Evolutionary conservation across 2,888 invertebrate species (phyloP).

Genomic region (Ecdyonurus torrentis): DNA sequence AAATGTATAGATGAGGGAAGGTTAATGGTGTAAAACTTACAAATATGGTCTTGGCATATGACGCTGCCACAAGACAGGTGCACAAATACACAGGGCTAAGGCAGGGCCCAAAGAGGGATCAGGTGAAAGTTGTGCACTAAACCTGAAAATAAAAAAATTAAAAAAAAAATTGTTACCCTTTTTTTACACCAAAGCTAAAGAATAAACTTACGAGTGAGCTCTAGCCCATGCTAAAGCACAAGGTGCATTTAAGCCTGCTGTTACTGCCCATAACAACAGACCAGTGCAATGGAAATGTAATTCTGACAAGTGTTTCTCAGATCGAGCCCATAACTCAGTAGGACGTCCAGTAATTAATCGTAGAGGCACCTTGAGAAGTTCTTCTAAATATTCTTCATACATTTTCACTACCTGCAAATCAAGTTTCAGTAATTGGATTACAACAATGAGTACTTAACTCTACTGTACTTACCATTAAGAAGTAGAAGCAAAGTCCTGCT

Average conservation of each 20-base stretch:
- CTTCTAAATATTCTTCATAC: constrained; percentile 59
- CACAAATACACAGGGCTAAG: constrained; percentile 37
- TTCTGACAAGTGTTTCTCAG: constrained; percentile 24
- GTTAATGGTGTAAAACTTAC: constrained; percentile 31
- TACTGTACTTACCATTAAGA: constrained; percentile 37
- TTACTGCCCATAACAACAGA: constrained; percentile 46
- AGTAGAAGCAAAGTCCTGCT: constrained; percentile 47
- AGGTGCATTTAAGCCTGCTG: constrained; percentile 51
- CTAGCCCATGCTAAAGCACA: constrained; percentile 63
- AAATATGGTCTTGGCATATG: constrained; percentile 42
- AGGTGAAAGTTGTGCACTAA: constrained; percentile 33
- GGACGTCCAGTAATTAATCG: constrained; percentile 19
- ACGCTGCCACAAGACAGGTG: constrained; percentile 47
- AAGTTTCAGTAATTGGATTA: background rate
- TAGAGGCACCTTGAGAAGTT: constrained; percentile 34
- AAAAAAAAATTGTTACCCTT: background rate
- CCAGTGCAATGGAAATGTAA: constrained; percentile 58
- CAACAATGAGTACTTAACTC: background rate
- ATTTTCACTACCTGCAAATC: constrained; percentile 44
- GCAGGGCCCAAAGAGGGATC: constrained; percentile 46
- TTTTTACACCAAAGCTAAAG: background rate
- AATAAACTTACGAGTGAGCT: constrained; percentile 48
- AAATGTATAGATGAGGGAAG: too few relatives aligned
- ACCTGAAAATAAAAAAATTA: constrained; percentile 25
- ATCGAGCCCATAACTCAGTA: constrained; percentile 13